Percentiles rank a stretch among this genome's conserved stretches.
Conservation (phyloP, 1,140 invertebrate species). For the Apis dorsata region DNA sequence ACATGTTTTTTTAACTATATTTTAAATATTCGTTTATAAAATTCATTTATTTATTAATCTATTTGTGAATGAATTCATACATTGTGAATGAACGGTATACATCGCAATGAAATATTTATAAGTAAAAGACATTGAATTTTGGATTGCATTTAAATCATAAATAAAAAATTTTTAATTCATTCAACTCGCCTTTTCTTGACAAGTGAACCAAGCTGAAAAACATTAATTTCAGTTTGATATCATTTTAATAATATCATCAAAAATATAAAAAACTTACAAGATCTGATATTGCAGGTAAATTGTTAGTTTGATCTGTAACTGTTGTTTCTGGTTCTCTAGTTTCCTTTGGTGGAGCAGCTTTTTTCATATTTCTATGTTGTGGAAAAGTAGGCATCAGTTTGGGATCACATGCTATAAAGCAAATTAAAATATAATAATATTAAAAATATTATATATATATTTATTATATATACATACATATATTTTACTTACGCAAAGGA, state of each 20-base stretch:
- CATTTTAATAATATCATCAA: not conserved
- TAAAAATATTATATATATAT: not conserved
- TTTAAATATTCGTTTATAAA: conserved; percentile 29
- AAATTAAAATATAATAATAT: conserved; percentile 11
- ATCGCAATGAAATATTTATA: conserved; percentile 16
- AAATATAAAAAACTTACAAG: conserved; percentile 79
- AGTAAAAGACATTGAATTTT: not conserved
- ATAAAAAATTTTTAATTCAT: conserved; percentile 59
- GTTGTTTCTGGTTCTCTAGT: conserved; percentile 81
- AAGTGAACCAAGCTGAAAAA: conserved; percentile 83
- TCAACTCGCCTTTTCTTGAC: conserved; percentile 87
- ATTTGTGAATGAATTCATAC: conserved; percentile 25
- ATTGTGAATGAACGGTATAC: conserved; percentile 12
- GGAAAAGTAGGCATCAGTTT: conserved; percentile 98
- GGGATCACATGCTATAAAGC: conserved; percentile 92
- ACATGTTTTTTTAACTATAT: not conserved
- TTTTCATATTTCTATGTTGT: conserved; percentile 94
- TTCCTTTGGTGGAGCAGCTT: conserved; percentile 78
- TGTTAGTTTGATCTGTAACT: conserved; percentile 85
- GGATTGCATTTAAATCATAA: not conserved
- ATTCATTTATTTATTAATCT: conserved; percentile 34
- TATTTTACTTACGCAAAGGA: conserved; percentile 89
- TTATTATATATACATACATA: not conserved
- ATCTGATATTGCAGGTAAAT: conserved; percentile 88
- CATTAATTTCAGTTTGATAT: conserved; percentile 7